Percentiles rank a stretch among this genome's conserved stretches.
These are phyloP conservation scores for Cephalophus harveyi DNA, from an alignment of 2,113 vertebrate genomes.

Conservation along the genomic window DNA sequence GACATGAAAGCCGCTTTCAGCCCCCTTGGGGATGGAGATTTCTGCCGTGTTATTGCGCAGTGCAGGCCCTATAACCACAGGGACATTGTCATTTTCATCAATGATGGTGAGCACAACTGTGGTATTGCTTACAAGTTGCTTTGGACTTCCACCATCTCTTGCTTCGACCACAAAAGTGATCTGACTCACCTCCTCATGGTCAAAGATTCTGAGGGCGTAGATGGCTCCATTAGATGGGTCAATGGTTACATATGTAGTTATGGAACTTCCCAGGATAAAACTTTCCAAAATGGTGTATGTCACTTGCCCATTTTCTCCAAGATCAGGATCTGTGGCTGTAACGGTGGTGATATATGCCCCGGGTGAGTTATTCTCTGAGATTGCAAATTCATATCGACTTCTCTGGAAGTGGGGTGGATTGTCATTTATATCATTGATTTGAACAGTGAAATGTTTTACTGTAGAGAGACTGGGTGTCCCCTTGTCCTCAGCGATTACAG, in stretches of 20 bases:
- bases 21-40: slow-evolving; percentile 89
- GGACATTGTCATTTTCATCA: slow-evolving; percentile 95
- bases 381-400: slow-evolving; percentile 93
- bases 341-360: slow-evolving; percentile 94
- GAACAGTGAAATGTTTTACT: slow-evolving; percentile 96
- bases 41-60: slow-evolving; percentile 92
- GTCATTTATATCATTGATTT: slow-evolving; percentile 96
- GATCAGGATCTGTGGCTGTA: slow-evolving; percentile 92
- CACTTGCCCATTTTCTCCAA: slow-evolving; percentile 95
- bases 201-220: slow-evolving; percentile 93
- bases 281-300: slow-evolving; percentile 93
- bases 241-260: slow-evolving; percentile 95
- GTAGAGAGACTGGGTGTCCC: slow-evolving; percentile 94
- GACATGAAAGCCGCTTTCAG: slow-evolving; percentile 88
- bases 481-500: slow-evolving; percentile 94
- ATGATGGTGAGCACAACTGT: slow-evolving; percentile 92
- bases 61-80: slow-evolving; percentile 87
- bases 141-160: slow-evolving; percentile 87
- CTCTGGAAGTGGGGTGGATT: slow-evolving; percentile 95
- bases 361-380: slow-evolving; percentile 95
- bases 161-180: slow-evolving; percentile 92
- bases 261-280: slow-evolving; percentile 86
- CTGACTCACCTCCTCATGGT: slow-evolving; percentile 93
- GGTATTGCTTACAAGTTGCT: slow-evolving; percentile 87
- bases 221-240: slow-evolving; percentile 95